Evolutionary conservation across 2,797 vertebrate genomes (phyloP).

Genomic region (Enteromius fasciolatus): DNA sequence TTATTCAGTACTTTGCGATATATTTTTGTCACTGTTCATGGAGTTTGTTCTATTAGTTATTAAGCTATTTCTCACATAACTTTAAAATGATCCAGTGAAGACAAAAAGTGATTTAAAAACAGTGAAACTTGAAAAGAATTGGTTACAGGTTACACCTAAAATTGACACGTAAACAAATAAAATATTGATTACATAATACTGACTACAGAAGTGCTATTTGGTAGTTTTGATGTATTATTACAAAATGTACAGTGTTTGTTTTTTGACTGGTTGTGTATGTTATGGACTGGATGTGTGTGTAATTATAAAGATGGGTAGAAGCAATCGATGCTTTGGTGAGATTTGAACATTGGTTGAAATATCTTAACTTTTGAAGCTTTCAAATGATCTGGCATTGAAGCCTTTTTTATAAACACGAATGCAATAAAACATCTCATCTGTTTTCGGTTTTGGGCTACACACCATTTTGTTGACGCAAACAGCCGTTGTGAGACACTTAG

Average conservation of each 20-base stretch:
- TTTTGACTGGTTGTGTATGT: background rate
- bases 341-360: background rate
- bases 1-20: background rate
- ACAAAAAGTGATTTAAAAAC: background rate
- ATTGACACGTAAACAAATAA: background rate
- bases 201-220: background rate
- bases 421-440: background rate
- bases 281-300: background rate
- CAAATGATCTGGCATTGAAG: background rate
- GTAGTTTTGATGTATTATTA: background rate
- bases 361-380: background rate
- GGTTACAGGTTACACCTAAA: background rate
- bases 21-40: background rate
- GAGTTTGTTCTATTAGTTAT: background rate
- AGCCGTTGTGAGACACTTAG: background rate
- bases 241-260: background rate
- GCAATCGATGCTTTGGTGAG: background rate
- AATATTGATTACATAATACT: background rate
- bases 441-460: background rate
- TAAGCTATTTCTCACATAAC: background rate
- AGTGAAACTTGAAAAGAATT: background rate
- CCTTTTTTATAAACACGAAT: conserved; percentile 61
- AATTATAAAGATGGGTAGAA: background rate
- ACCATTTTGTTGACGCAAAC: background rate
- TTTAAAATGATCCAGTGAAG: background rate